Evolutionary conservation across 2,888 invertebrate species (phyloP), one percentile per base, ranked within the genome.

Genomic region (Eubasilissa splendida): DNA sequence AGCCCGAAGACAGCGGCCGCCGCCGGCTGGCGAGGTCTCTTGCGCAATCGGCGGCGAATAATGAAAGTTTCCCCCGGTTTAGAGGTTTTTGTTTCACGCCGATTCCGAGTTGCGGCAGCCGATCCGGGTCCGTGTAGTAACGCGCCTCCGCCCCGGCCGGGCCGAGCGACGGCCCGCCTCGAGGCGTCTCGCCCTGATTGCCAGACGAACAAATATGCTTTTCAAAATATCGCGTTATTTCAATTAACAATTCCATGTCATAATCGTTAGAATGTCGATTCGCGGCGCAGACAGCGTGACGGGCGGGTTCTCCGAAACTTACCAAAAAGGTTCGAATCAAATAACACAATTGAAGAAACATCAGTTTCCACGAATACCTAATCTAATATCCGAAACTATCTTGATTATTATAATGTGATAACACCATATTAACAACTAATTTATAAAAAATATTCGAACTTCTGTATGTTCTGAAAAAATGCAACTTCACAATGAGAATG

Each of bases 171-270:
- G 79, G 54, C 65, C 65, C 70, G 56, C 79, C 68, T 71, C 75
- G 77, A 68, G 68, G 59, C 82, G 82, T 82, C 76, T 82, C 82
- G 82, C 82, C 80, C 82, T 82, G 77, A 82, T 82, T 82, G 76
- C 60, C 77, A 75, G 75, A 53, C 66, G 75, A 76, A 79, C 76
- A 76, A 76, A 76, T 71, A 71, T 71, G 60, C 56, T 71, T 78
- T 71, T 56, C 71, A 78, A 78, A 78, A 78, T 78, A 78, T 60
- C 78, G 71, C 71, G 71, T 71, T 78, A 71, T 78, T 78, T 53
- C 78, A 50, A 77, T 77, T 70, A 77, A 71, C 71, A 60, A 42
- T 50, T 50, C 31, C 54, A 53, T 71, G 78, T 71, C 78, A 78
- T 78, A 78, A 78, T 78, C 60, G 31, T 71, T 60, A 63, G 63